Percentiles rank a stretch among this genome's conserved stretches.
Conservation (phyloP, 2,113 vertebrate species). For the Pachyramphus minor region DNA sequence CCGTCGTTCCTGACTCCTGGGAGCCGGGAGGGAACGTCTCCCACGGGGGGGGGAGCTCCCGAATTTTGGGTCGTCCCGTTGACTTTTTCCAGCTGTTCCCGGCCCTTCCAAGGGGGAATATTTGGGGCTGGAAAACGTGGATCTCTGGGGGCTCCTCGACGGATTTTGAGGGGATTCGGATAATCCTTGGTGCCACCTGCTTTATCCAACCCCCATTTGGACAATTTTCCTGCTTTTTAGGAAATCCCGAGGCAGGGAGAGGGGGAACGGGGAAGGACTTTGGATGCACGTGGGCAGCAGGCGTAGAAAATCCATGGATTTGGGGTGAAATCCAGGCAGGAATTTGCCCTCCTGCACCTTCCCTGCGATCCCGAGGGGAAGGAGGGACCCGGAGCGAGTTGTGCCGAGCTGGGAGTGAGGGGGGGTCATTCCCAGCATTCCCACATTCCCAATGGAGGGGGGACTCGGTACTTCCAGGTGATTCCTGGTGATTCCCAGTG, state of each 20-base stretch:
- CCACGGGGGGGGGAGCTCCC: no score
- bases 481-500: background rate
- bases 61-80: background rate
- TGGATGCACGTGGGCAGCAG: background rate
- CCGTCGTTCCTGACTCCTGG: background rate
- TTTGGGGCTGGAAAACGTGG: background rate
- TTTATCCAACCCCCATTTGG: no score
- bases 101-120: fast-evolving
- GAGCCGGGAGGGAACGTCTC: background rate
- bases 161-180: background rate
- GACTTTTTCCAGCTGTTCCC: no score
- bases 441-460: background rate
- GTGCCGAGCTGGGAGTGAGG: fast-evolving
- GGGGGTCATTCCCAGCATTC: background rate
- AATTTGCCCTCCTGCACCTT: background rate
- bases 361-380: no score
- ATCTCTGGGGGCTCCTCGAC: fast-evolving
- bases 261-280: background rate
- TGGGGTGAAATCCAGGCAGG: background rate
- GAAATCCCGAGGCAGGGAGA: background rate
- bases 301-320: background rate
- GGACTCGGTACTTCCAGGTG: fast-evolving
- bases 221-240: background rate
- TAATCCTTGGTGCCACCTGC: fast-evolving
- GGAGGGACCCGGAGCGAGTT: fast-evolving